Evolutionary conservation across 2,797 vertebrate genomes (phyloP).

Genomic region (Caiman crocodilus): DNA sequence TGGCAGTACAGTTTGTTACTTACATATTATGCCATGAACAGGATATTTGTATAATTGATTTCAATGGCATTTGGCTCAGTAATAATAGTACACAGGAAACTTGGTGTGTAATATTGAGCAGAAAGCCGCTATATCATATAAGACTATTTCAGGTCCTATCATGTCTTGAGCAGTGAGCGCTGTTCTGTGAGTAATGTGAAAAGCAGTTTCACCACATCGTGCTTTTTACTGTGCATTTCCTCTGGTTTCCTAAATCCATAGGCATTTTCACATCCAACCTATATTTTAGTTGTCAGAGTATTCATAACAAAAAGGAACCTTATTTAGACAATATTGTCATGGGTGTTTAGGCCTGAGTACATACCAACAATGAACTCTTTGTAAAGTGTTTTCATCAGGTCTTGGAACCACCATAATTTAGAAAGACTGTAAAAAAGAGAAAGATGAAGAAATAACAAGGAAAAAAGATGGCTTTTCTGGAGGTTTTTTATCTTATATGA

Average conservation of each 20-base stretch:
- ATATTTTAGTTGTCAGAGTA: neutral
- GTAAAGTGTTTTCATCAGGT: neutral
- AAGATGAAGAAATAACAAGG: neutral
- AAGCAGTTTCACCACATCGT: neutral
- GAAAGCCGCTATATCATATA: conserved; percentile 38
- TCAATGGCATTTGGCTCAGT: conserved; percentile 35
- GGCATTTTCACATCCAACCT: neutral
- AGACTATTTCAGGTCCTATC: conserved; percentile 30
- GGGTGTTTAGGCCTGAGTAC: neutral
- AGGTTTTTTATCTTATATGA: neutral
- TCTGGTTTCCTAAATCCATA: conserved; percentile 15
- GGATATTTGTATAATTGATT: conserved; percentile 22
- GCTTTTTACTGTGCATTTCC: conserved; percentile 13
- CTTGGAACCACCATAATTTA: neutral
- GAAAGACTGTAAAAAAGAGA: neutral
- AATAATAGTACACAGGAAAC: conserved; percentile 5
- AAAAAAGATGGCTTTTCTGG: neutral
- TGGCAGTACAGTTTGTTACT: neutral
- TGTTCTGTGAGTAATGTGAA: conserved; percentile 23
- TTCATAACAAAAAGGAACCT: neutral
- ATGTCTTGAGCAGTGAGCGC: conserved; percentile 2
- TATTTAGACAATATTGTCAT: neutral
- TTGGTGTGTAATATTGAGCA: conserved; percentile 9
- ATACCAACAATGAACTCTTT: conserved; percentile 21
- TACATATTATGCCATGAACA: conserved; percentile 11